These are phyloP conservation scores for Hoplostethus atlanticus DNA, from an alignment of 2,797 vertebrate genomes.

Conservation along the genomic window DNA sequence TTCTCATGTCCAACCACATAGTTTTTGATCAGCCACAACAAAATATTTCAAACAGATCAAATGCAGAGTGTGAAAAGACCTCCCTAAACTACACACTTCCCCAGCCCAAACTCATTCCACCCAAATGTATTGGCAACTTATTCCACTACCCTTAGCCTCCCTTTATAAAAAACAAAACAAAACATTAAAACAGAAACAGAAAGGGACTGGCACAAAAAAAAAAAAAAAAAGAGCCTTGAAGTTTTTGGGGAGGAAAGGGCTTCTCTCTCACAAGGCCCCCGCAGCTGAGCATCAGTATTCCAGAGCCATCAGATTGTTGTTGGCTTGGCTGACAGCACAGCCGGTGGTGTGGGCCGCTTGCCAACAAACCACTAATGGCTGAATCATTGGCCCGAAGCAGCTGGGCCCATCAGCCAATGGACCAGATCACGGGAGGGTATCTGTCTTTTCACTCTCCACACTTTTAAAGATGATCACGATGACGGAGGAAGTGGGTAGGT, in stretches of 20 bases:
- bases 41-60: conserved; percentile 19
- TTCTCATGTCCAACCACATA: not conserved
- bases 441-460: conserved; percentile 42
- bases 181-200: conserved; percentile 29
- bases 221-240: conserved; percentile 26
- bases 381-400: conserved; percentile 63
- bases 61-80: conserved; percentile 1
- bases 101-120: conserved; percentile 30
- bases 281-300: conserved; percentile 82
- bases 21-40: conserved; percentile 2
- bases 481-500: not conserved
- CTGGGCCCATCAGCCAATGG: conserved; percentile 45
- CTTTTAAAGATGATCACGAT: conserved; percentile 39
- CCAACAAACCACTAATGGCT: conserved; percentile 63
- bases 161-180: conserved; percentile 18
- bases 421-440: conserved; percentile 39
- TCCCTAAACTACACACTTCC: conserved; percentile 15
- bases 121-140: conserved; percentile 34
- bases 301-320: conserved; percentile 47
- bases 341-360: conserved; percentile 45
- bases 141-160: conserved; percentile 19
- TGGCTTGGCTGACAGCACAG: conserved; percentile 63
- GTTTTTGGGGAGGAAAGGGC: conserved; percentile 30
- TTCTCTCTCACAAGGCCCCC: conserved; percentile 49
- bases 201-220: conserved; percentile 7